Evolutionary conservation across 2,888 invertebrate species (phyloP).

Genomic region (Phasia obesa): DNA sequence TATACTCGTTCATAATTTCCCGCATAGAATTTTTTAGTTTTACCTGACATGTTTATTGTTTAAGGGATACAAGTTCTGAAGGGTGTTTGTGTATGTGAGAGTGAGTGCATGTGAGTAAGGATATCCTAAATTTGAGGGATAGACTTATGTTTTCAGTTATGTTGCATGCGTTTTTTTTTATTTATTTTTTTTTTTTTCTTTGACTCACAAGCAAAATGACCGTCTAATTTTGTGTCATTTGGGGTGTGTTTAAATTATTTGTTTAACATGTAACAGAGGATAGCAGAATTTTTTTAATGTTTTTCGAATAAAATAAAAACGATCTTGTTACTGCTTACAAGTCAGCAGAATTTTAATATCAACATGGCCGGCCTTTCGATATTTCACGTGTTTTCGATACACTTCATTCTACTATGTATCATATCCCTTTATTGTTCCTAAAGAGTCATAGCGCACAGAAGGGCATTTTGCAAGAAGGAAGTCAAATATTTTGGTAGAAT

Average conservation of each 20-base stretch:
- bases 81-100: slow-evolving; percentile 16
- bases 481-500: too few relatives aligned
- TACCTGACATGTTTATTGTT: slow-evolving; percentile 27
- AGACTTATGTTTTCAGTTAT: background rate
- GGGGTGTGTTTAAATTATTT: slow-evolving; percentile 35
- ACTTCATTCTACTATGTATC: too few relatives aligned
- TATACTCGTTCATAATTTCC: too few relatives aligned
- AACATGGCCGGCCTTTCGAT: too few relatives aligned
- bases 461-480: too few relatives aligned
- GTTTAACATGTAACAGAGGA: background rate
- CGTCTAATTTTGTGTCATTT: slow-evolving; percentile 32
- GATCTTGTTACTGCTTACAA: too few relatives aligned
- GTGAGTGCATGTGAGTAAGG: slow-evolving; percentile 21
- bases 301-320: too few relatives aligned
- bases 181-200: slow-evolving; percentile 6
- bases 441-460: too few relatives aligned
- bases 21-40: slow-evolving; percentile 7
- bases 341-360: too few relatives aligned
- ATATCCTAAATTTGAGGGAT: slow-evolving; percentile 29
- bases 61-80: slow-evolving; percentile 24
- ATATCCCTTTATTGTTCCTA: too few relatives aligned
- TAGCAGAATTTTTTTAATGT: background rate
- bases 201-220: slow-evolving; percentile 29
- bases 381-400: too few relatives aligned
- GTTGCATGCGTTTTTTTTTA: background rate